A percentile compares a stretch with the other conserved stretches of the same genome.
Conservation (phyloP, 2,888 invertebrate genomes). For the Epinotia demarniana region DNA sequence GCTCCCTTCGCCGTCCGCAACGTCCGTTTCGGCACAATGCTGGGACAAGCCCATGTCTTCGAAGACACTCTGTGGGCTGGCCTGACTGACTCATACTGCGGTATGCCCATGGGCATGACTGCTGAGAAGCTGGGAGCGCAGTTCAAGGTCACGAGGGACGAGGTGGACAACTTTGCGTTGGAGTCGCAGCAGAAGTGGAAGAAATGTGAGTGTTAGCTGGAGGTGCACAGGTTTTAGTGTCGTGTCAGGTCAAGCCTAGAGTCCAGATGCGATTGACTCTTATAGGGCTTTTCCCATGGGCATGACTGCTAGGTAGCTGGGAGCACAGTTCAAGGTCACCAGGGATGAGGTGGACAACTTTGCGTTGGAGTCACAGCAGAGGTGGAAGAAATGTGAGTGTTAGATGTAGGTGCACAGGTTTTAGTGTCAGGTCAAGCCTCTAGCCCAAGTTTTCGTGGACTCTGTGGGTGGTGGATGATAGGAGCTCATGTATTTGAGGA, state of each 20-base stretch:
- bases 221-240: background rate
- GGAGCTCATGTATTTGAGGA: slow-evolving; percentile 92
- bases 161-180: slow-evolving; percentile 94
- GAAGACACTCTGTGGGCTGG: slow-evolving; percentile 96
- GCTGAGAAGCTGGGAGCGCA: slow-evolving; percentile 95
- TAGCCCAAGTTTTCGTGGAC: too few species aligned
- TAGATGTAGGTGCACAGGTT: background rate
- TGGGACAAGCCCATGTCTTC: slow-evolving; percentile 90
- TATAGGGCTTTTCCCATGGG: too few species aligned
- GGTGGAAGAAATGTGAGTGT: slow-evolving; percentile 92
- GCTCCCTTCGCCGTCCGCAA: slow-evolving; percentile 94
- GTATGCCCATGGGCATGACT: slow-evolving; percentile 97
- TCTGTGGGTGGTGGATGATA: too few species aligned
- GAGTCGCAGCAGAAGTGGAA: slow-evolving; percentile 95
- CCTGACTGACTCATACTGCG: slow-evolving; percentile 94
- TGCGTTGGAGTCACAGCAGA: slow-evolving; percentile 92
- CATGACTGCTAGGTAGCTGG: slow-evolving; percentile 96
- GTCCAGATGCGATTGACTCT: too few species aligned
- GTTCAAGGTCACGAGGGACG: slow-evolving; percentile 91
- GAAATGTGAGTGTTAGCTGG: slow-evolving; percentile 81
- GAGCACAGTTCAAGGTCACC: slow-evolving; percentile 90
- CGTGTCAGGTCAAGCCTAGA: too few species aligned
- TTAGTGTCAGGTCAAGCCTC: too few species aligned
- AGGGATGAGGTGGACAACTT: slow-evolving; percentile 94
- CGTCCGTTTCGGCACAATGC: slow-evolving; percentile 93